These are phyloP conservation scores for Seira sanloemensis DNA, from an alignment of 2,888 invertebrate genomes.

Conservation along the genomic window DNA sequence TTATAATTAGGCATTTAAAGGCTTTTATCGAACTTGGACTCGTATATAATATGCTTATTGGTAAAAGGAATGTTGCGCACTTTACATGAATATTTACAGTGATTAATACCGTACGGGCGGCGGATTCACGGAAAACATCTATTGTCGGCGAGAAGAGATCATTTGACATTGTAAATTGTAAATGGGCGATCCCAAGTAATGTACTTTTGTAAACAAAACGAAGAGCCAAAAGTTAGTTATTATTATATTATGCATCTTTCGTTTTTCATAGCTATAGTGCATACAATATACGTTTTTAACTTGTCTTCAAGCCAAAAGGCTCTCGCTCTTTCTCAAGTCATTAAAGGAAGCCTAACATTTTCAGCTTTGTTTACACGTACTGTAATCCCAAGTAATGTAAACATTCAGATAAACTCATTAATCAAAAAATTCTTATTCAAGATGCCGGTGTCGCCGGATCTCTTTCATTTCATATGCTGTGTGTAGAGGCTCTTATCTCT, in stretches of 20 bases:
- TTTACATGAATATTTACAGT: not conserved
- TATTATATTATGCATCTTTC: too few relatives aligned
- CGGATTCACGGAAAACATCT: not conserved
- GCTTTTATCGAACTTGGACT: not conserved
- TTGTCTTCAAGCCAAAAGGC: not conserved
- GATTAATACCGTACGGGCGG: not conserved
- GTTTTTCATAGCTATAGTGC: too few relatives aligned
- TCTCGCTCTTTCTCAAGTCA: too few relatives aligned
- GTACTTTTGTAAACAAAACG: not conserved
- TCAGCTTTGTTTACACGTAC: not conserved
- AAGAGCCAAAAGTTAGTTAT: not conserved
- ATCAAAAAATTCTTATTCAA: not conserved
- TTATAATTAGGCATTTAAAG: not conserved
- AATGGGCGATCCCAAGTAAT: not conserved
- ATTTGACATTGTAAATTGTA: not conserved
- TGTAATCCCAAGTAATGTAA: not conserved
- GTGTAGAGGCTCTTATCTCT: not conserved
- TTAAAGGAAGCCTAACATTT: too few relatives aligned
- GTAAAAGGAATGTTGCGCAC: too few relatives aligned
- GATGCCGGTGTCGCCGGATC: not conserved
- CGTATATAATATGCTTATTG: too few relatives aligned
- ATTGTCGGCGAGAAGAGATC: not conserved
- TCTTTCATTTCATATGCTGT: not conserved
- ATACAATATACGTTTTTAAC: too few relatives aligned
- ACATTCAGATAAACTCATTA: not conserved